Base-by-base conservation (phyloP, 2,797 vertebrate genomes). In the Spheniscus humboldti region DNA sequence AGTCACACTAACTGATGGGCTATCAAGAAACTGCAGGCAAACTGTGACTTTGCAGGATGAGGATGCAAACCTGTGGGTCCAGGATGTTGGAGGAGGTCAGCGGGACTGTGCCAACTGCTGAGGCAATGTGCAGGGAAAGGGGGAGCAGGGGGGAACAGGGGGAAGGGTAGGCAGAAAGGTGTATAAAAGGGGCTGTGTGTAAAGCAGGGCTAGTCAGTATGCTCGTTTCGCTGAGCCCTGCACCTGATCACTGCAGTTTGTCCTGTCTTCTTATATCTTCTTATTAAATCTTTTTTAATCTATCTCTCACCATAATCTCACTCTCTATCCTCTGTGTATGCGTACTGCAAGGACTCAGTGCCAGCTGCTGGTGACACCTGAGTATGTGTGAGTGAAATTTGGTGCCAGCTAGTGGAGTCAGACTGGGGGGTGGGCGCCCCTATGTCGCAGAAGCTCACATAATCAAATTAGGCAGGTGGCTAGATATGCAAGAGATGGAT, bases 71-170 rank as follows among this genome's bases (percentile, higher is more conserved):
- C 16, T 41, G 13, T 1, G 2, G 1, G 27, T 43, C 50, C 9
- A 23, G 6, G 7, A 11, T 52, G 6, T 14, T 53, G 22, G 12
- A 43, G 24, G 10, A 17, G 1, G 14, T 60, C 7, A 1, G 13
- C 52, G 18, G 6, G 60, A 48, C 14, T 43, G 12, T 20, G 18
- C 6, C 37, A 73, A 12, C 16, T 60, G 24, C 33, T 43, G 31
- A 76, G 18, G 22, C 20, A 35, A 10, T 63, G 31, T 17, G 25
- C 11, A 55, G 12, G 19, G 23, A 6, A 43, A 62, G 25, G 4
- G 4, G 4, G 4, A 63, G 3, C 10, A 30, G 10, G 0, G 1
- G 2, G 9, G 1, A 62, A 20, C 12, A 41, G 35, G 68, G 9
- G 13, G 4, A 1, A 1, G 3, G 2, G 13, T 3, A 81, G 4